Percentiles rank a stretch among this genome's conserved stretches.
Evolutionary conservation across 2,113 vertebrate genomes (phyloP).

Genomic region (Cochlearius cochlearius): DNA sequence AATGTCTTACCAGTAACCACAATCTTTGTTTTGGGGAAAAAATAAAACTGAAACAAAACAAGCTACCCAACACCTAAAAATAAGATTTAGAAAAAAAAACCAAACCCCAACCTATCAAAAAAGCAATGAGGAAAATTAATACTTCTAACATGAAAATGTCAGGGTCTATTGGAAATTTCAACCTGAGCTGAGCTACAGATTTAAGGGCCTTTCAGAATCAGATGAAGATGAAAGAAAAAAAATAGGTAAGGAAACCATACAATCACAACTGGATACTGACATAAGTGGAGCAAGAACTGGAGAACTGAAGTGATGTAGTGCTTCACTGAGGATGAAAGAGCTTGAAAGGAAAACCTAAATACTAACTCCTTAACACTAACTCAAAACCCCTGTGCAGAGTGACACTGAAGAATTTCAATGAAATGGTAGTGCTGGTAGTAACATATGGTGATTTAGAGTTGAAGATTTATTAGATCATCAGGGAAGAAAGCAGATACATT

Average conservation of each 20-base stretch:
- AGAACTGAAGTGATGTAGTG: not conserved
- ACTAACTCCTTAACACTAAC: not conserved
- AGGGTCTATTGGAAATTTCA: not conserved
- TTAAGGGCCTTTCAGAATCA: not conserved
- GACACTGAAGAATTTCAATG: not conserved
- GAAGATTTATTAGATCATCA: not conserved
- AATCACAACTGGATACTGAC: not conserved
- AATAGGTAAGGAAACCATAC: not conserved
- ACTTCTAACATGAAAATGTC: not conserved
- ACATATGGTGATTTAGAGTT: not conserved
- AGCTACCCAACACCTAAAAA: not conserved
- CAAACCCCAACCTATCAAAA: not conserved
- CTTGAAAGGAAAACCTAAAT: not conserved
- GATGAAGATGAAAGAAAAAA: not conserved
- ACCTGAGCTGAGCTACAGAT: not conserved
- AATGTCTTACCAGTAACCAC: not conserved
- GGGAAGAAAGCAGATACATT: not conserved
- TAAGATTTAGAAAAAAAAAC: not conserved
- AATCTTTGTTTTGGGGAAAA: not conserved
- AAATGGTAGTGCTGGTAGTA: not conserved
- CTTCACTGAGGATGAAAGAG: not conserved
- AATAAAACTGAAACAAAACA: not conserved
- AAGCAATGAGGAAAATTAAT: not conserved
- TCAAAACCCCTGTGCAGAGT: not conserved
- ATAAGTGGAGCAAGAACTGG: not conserved